These are phyloP conservation scores for Hydropsyche betteni DNA, from an alignment of 2,888 invertebrate genomes.

Conservation along the genomic window DNA sequence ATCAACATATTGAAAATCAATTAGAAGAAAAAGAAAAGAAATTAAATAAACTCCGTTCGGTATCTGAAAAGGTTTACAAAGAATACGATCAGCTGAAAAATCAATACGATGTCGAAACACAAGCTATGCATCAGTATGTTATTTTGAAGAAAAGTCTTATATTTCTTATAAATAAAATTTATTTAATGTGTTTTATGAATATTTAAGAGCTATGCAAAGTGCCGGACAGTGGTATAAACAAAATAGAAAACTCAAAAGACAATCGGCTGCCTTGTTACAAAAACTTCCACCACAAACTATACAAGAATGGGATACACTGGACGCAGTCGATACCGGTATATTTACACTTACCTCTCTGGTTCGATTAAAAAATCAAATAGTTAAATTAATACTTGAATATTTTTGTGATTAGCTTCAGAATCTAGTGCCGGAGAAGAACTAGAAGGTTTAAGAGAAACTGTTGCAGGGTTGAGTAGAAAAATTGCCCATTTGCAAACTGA, in stretches of 20 bases:
- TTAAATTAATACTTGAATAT: neutral
- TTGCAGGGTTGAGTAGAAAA: conserved; percentile 71
- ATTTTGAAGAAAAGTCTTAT: conserved; percentile 2
- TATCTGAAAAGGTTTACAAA: conserved; percentile 76
- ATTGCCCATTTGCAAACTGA: conserved; percentile 75
- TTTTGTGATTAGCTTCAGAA: conserved; percentile 57
- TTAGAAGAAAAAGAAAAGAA: conserved; percentile 71
- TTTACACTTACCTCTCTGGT: conserved; percentile 52
- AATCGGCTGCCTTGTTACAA: conserved; percentile 72
- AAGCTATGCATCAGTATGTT: conserved; percentile 73
- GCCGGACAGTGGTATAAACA: conserved; percentile 81
- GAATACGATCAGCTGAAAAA: conserved; percentile 80
- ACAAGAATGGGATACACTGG: conserved; percentile 63
- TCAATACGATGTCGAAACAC: conserved; percentile 77
- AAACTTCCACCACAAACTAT: conserved; percentile 66
- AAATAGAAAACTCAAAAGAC: conserved; percentile 75
- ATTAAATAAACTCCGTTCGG: conserved; percentile 68
- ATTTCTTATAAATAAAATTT: neutral
- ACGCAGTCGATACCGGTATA: conserved; percentile 62
- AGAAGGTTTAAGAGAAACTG: conserved; percentile 74
- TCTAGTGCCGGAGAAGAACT: conserved; percentile 70
- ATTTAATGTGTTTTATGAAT: neutral
- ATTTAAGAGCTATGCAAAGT: conserved; percentile 71
- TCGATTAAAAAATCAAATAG: too few relatives aligned
- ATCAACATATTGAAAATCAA: conserved; percentile 68